Evolutionary conservation across 2,888 invertebrate genomes (phyloP), one percentile per base, ranked within the genome.

Genomic region (Phortica magna): DNA sequence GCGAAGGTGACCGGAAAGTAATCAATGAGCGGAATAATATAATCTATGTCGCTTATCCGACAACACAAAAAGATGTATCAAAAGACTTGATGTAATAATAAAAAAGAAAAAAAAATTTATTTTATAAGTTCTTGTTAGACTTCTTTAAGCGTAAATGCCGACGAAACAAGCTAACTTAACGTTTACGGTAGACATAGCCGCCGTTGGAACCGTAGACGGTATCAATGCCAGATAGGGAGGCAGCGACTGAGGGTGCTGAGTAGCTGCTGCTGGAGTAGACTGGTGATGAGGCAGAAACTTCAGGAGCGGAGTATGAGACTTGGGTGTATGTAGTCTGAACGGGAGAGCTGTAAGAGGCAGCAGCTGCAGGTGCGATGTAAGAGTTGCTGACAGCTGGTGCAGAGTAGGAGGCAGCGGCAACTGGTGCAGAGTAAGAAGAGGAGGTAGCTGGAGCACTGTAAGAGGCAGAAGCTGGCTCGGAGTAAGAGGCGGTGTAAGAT

Each of bases 181-280:
- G 79, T 74, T 53, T 83, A 67, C 80, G 77, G 79, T 91, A 91
- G 72, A 91, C 85, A 55, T 91, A 91, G 73, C 91, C 91, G n/a
- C 91, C 91, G 76, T 90, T 89, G 79, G 86, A 80, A 42, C 87
- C 90, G 78, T 91, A 91, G 57, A 79, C 79, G 74, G 90, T 90
- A 43, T 83, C 89, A 39, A 86, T 74, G 73, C 87, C 87, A 59
- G 84, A 81, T 17, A n/a, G 12, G 17, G 14, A 55, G 19, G 78
- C 43, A 42, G 71, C 64, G 70, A 74, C 57, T 19, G 57, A 75
- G 67, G 78, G 80, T n/a, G 77, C 79, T 75, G 65, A 76, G 48
- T 53, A 77, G 53, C 57, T 72, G 41, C 39, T 48, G 59, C 12
- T 41, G 0, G 57, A n/a, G 7, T 31, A 75, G 31, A 78, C 76